These are phyloP conservation scores for Drosophila nasuta DNA, from an alignment of 1,140 invertebrate genomes.

Conservation along the genomic window DNA sequence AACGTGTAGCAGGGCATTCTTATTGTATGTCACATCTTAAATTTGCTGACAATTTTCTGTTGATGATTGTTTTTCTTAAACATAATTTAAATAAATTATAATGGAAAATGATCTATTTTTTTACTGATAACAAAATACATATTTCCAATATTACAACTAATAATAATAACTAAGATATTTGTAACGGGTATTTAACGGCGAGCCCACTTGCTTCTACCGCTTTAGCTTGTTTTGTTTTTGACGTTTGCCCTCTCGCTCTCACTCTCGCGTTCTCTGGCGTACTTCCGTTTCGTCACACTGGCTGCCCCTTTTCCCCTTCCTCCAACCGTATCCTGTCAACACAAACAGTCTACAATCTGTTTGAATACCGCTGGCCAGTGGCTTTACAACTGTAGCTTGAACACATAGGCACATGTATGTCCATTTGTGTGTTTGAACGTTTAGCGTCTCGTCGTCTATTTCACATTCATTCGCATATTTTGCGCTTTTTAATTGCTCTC, in stretches of 20 bases:
- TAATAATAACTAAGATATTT: too few species aligned
- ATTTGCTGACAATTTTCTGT: too few species aligned
- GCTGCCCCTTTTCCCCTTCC: neutral
- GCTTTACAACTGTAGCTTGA: constrained; percentile 32
- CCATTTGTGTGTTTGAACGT: neutral
- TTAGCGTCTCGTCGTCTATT: constrained; percentile 32
- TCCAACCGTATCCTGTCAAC: neutral
- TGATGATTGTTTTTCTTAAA: too few species aligned
- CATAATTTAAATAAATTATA: too few species aligned
- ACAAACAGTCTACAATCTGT: constrained; percentile 3
- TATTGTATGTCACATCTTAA: too few species aligned
- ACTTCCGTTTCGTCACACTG: constrained; percentile 46
- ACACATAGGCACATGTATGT: neutral
- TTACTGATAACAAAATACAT: too few species aligned
- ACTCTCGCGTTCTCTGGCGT: constrained; percentile 6
- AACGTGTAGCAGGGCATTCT: too few species aligned
- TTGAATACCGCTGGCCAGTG: constrained; percentile 17
- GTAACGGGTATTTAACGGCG: too few species aligned
- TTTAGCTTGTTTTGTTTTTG: constrained; percentile 7
- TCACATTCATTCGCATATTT: constrained; percentile 33
- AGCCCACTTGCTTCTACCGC: too few species aligned
- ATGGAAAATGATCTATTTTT: too few species aligned
- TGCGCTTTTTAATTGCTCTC: constrained; percentile 39
- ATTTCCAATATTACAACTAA: too few species aligned
- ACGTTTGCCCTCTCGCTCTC: constrained; percentile 7